phyloP scores from a whole-genome alignment of 1,140 invertebrate species.

The Xylocopa sonorina region DNA sequence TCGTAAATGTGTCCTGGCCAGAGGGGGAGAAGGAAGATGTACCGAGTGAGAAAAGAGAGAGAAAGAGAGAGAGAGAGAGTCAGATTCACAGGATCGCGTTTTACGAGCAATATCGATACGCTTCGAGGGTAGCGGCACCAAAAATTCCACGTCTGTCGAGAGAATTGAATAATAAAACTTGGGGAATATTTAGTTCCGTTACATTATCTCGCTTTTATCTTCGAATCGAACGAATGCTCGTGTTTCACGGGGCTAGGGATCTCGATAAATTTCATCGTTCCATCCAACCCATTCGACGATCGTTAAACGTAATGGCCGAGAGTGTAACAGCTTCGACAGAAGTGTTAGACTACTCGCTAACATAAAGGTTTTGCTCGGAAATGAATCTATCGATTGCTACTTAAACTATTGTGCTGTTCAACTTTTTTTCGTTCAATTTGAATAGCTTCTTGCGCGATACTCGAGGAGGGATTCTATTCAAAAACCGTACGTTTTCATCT shows the following conservation, averaged over 20 bases:
- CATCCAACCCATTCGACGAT: neutral
- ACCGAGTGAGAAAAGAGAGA: too few relatives aligned
- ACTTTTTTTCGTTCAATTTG: too few relatives aligned
- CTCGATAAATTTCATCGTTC: conserved; percentile 8
- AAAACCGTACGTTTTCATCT: too few relatives aligned
- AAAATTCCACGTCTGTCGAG: neutral
- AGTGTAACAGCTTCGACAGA: neutral
- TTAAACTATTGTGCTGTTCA: too few relatives aligned
- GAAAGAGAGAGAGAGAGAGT: neutral
- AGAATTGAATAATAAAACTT: conserved; percentile 27
- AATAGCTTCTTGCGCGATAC: too few relatives aligned
- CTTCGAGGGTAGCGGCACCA: too few relatives aligned
- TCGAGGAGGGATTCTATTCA: too few relatives aligned
- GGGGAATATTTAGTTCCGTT: conserved; percentile 34
- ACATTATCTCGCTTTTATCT: conserved; percentile 15
- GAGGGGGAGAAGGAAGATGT: neutral
- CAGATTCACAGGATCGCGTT: conserved; percentile 29
- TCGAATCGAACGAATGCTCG: neutral
- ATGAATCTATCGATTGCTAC: too few relatives aligned
- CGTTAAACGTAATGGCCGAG: conserved; percentile 1
- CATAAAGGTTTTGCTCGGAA: too few relatives aligned
- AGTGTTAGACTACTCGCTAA: too few relatives aligned
- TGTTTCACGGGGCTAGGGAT: neutral
- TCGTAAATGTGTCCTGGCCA: conserved; percentile 8
- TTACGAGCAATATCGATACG: conserved; percentile 32